Evolutionary conservation across 2,888 invertebrate species (phyloP).

Genomic region (Agrochola litura): DNA sequence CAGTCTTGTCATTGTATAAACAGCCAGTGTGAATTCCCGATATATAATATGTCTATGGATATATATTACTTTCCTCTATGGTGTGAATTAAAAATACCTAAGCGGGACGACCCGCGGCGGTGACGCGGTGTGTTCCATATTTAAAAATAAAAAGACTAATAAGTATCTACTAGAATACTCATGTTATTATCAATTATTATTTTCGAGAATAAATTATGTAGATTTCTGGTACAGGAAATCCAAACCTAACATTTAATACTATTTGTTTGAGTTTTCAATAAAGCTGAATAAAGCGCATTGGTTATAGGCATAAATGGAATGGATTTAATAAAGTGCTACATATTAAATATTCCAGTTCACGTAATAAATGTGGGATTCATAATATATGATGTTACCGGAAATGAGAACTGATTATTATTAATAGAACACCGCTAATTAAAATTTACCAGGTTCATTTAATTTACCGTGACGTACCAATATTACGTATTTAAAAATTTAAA

Average conservation of each 20-base stretch:
- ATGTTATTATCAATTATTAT: too few relatives aligned
- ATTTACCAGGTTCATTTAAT: not conserved
- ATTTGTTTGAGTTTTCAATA: conserved; percentile 10
- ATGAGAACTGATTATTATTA: conserved; percentile 29
- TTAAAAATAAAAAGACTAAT: too few relatives aligned
- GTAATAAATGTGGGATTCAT: conserved; percentile 23
- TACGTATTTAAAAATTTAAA: not conserved
- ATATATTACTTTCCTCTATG: too few relatives aligned
- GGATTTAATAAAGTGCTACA: conserved; percentile 31
- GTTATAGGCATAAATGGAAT: not conserved
- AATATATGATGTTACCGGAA: conserved; percentile 43
- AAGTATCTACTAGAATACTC: too few relatives aligned
- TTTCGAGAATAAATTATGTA: not conserved
- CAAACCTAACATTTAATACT: not conserved
- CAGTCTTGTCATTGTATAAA: too few relatives aligned
- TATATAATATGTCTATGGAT: too few relatives aligned
- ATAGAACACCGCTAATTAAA: conserved; percentile 31
- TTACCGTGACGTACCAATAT: not conserved
- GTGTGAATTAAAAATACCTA: too few relatives aligned
- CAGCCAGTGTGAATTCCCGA: too few relatives aligned
- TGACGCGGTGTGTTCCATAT: too few relatives aligned
- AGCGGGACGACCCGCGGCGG: too few relatives aligned
- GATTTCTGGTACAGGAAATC: not conserved
- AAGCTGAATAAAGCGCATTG: not conserved
- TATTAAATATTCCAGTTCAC: conserved; percentile 34